Conservation (phyloP, 2,113 vertebrate genomes). For the Mobula birostris region DNA sequence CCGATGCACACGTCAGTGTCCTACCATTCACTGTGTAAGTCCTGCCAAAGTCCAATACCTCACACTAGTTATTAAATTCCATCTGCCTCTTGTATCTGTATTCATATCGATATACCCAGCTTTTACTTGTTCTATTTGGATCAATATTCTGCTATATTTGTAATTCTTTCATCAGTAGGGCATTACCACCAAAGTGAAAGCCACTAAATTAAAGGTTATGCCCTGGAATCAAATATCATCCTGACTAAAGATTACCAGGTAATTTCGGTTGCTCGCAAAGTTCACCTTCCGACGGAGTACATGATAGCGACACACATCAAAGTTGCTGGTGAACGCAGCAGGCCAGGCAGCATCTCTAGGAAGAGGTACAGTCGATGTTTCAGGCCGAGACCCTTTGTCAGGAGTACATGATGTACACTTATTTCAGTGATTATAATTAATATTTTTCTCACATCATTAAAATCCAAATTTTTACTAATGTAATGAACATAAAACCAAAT, state of each 20-base stretch:
- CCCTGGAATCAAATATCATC: neutral
- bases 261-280: neutral
- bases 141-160: neutral
- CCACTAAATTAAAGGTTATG: neutral
- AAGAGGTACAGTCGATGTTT: no score
- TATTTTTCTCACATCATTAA: slow-evolving; percentile 4
- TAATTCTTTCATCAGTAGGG: neutral
- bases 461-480: neutral
- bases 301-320: neutral
- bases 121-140: neutral
- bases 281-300: neutral
- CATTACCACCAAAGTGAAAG: neutral
- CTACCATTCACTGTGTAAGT: no score
- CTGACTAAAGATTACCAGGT: neutral
- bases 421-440: neutral
- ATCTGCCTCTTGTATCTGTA: no score
- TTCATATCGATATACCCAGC: neutral
- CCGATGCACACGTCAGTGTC: no score
- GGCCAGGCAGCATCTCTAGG: no score
- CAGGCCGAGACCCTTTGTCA: no score
- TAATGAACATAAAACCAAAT: neutral
- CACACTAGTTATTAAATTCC: no score
- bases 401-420: neutral
- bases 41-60: no score
- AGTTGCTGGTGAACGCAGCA: no score